phyloP scores from a whole-genome alignment of 2,888 invertebrate genomes.

The Stictocephala bisonia region DNA sequence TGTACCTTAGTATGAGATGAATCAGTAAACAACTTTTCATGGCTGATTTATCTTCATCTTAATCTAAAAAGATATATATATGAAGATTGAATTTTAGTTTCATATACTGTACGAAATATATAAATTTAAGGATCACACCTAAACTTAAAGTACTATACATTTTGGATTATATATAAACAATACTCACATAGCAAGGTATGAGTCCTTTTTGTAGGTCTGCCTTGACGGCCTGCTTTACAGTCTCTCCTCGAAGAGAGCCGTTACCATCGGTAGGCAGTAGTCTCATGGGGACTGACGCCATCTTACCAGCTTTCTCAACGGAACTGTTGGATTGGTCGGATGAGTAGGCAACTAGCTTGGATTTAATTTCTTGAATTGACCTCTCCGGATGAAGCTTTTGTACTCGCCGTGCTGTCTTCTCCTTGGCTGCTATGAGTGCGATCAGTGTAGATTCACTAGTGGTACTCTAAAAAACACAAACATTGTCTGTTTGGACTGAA shows the following conservation, averaged over 20 bases:
- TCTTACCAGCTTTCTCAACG: slow-evolving; percentile 90
- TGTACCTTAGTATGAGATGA: no score
- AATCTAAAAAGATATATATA: no score
- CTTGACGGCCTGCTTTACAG: slow-evolving; percentile 80
- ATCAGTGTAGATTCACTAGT: slow-evolving; percentile 92
- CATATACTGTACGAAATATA: not conserved
- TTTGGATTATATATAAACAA: not conserved
- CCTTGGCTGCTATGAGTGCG: slow-evolving; percentile 81
- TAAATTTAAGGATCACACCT: no score
- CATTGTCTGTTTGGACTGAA: no score
- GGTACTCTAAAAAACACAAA: slow-evolving; percentile 78
- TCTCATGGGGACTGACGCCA: slow-evolving; percentile 85
- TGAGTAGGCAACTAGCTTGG: slow-evolving; percentile 82
- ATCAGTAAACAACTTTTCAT: no score
- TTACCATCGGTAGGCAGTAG: slow-evolving; percentile 78
- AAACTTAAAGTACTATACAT: not conserved
- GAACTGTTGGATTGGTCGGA: slow-evolving; percentile 94
- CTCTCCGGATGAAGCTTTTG: slow-evolving; percentile 70
- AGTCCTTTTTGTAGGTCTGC: slow-evolving; percentile 89
- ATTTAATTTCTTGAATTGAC: slow-evolving; percentile 73
- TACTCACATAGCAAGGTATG: slow-evolving; percentile 94
- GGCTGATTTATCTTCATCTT: no score
- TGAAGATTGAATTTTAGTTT: no score
- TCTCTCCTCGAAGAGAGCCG: slow-evolving; percentile 79
- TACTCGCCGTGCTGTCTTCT: slow-evolving; percentile 72